Conservation (phyloP, 2,797 vertebrate genomes). For the Anniella stebbinsi region DNA sequence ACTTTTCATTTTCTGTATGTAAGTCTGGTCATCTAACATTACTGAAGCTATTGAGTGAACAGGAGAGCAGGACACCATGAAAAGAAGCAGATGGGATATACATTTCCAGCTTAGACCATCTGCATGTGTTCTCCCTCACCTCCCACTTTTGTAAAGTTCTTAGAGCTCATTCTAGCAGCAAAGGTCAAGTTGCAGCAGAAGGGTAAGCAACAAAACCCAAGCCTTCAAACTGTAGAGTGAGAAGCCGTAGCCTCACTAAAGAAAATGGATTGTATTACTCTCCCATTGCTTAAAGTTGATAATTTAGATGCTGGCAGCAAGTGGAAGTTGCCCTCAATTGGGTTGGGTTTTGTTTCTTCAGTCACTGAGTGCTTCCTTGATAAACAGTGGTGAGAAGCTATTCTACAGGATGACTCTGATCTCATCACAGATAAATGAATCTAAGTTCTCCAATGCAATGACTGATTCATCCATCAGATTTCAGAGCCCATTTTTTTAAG, state of each 20-base stretch:
- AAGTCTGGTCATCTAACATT: constrained; percentile 43
- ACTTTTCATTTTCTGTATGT: constrained; percentile 49
- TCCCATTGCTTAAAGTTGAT: constrained; percentile 74
- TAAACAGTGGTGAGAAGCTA: constrained; percentile 58
- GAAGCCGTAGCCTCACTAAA: constrained; percentile 72
- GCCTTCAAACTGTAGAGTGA: constrained; percentile 71
- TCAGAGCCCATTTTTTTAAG: background rate
- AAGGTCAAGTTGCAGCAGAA: constrained; percentile 72
- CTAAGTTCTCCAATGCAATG: background rate
- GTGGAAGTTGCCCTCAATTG: constrained; percentile 65
- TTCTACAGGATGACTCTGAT: constrained; percentile 36
- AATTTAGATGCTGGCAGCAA: constrained; percentile 72
- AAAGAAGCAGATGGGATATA: constrained; percentile 84
- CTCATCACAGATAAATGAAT: background rate
- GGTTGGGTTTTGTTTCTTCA: constrained; percentile 55
- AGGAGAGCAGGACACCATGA: constrained; percentile 41
- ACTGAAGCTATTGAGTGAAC: constrained; percentile 49
- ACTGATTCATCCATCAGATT: background rate
- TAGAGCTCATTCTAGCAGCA: constrained; percentile 80
- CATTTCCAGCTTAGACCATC: constrained; percentile 84
- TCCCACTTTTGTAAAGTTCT: constrained; percentile 73
- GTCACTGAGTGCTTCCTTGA: constrained; percentile 64
- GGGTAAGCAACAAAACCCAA: constrained; percentile 78
- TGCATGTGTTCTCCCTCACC: constrained; percentile 74
- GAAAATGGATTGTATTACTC: constrained; percentile 73